Conservation (phyloP, 2,113 vertebrate genomes). For the Tupaia tana region DNA sequence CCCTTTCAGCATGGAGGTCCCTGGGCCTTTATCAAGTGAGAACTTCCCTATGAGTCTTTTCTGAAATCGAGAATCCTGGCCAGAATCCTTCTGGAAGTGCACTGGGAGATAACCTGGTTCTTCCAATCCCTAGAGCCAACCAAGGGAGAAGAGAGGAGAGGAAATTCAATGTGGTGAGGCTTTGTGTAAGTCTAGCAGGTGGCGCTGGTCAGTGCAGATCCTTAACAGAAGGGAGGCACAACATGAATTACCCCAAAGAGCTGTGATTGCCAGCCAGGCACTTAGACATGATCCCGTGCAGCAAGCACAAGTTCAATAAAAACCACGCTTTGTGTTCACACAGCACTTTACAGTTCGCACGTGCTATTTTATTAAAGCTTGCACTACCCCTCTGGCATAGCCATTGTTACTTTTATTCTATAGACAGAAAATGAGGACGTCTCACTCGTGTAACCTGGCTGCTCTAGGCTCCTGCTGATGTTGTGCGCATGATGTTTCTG, state of each 20-base stretch:
- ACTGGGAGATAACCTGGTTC: not conserved
- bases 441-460: not conserved
- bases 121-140: not conserved
- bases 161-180: too few relatives aligned
- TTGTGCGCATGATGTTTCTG: not conserved
- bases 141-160: not conserved
- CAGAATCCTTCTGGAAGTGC: not conserved
- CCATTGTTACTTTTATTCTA: not conserved
- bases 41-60: not conserved
- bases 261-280: too few relatives aligned
- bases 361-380: not conserved
- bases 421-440: not conserved
- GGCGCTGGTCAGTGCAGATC: fast-evolving
- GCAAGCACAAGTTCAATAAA: not conserved
- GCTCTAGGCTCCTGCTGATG: not conserved
- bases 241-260: not conserved
- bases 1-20: not conserved
- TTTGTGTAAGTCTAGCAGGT: fast-evolving
- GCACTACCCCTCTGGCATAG: not conserved
- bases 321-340: not conserved
- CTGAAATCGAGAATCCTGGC: not conserved
- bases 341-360: not conserved
- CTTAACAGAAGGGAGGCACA: not conserved
- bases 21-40: not conserved
- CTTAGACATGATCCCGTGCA: not conserved